A percentile compares a stretch with the other conserved stretches of the same genome.
Evolutionary conservation across 2,113 vertebrate species (phyloP).

Genomic region (Trogon melanurus): DNA sequence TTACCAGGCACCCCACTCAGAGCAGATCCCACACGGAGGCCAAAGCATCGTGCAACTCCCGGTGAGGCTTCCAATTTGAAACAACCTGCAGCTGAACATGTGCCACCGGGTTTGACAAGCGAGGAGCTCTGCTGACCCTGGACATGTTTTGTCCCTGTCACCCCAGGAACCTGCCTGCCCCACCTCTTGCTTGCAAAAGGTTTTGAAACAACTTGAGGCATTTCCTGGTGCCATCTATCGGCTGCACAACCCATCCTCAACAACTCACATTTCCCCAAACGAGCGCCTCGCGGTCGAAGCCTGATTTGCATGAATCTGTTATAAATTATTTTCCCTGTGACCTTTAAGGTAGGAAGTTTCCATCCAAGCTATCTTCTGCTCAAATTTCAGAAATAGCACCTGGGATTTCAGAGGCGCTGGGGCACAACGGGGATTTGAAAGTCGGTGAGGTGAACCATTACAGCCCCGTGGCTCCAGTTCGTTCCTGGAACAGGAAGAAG

Average conservation of each 20-base stretch:
- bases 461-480: not conserved
- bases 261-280: not conserved
- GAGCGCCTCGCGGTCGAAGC: fast-evolving
- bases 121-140: not conserved
- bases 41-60: fast-evolving
- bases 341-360: not conserved
- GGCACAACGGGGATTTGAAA: not conserved
- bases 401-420: not conserved
- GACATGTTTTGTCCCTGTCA: no score
- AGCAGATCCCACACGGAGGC: not conserved
- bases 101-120: not conserved
- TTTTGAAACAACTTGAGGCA: not conserved
- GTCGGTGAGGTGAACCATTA: not conserved
- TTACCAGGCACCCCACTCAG: fast-evolving
- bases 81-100: not conserved
- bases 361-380: not conserved
- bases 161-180: not conserved
- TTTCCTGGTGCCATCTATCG: not conserved
- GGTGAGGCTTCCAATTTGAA: not conserved
- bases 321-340: not conserved
- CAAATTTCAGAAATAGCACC: not conserved
- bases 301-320: not conserved
- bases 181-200: not conserved
- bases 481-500: not conserved
- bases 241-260: not conserved